Evolutionary conservation across 1,140 invertebrate genomes (phyloP).

Genomic region (Babylonia areolata): DNA sequence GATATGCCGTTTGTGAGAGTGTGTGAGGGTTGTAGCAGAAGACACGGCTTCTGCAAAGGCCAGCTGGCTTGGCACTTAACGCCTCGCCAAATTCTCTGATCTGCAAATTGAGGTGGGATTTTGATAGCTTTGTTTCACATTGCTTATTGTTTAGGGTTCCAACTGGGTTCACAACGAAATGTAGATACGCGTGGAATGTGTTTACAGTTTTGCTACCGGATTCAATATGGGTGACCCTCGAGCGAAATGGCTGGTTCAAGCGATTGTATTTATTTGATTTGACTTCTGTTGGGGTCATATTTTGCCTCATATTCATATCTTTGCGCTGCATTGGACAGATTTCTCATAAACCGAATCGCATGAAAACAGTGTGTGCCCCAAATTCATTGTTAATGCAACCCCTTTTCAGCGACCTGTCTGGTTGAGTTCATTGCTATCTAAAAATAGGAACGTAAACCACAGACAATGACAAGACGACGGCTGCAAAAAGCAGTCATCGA

Average conservation of each 20-base stretch:
- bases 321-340: neutral
- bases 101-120: neutral
- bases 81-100: neutral
- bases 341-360: neutral
- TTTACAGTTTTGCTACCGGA: slow-evolving; percentile 14
- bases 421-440: slow-evolving; percentile 24
- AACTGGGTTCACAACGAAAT: neutral
- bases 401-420: slow-evolving; percentile 27
- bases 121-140: neutral
- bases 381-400: neutral
- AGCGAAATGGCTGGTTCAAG: neutral
- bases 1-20: slow-evolving; percentile 31
- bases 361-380: neutral
- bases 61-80: slow-evolving; percentile 1
- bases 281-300: neutral
- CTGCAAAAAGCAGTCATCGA: neutral
- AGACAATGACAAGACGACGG: slow-evolving; percentile 15
- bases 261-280: neutral
- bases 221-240: slow-evolving; percentile 37
- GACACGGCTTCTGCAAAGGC: slow-evolving; percentile 11
- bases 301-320: neutral
- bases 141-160: neutral
- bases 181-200: slow-evolving; percentile 1
- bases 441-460: slow-evolving; percentile 27
- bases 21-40: slow-evolving; percentile 22